These are phyloP conservation scores for Zele albiditarsus DNA, from an alignment of 2,888 invertebrate species.

Conservation along the genomic window DNA sequence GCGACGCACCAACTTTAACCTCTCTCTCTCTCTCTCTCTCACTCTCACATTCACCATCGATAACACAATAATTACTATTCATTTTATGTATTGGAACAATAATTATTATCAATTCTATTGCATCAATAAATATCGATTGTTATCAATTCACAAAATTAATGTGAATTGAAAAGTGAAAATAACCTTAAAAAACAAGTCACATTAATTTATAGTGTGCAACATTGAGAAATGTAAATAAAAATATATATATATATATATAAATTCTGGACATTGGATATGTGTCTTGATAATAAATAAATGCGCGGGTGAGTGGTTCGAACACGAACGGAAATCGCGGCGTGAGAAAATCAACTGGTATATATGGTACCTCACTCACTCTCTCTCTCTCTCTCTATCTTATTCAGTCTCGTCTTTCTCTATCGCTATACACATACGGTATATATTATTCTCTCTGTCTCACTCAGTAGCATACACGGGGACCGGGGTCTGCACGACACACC, in stretches of 20 bases:
- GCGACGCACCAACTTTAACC: constrained; percentile 51
- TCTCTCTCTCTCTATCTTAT: constrained; percentile 2
- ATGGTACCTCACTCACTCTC: constrained; percentile 1
- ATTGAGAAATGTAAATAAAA: too few species aligned
- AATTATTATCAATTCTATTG: background rate
- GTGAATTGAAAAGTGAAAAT: constrained; percentile 7
- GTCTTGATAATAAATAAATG: constrained; percentile 27
- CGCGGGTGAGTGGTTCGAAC: constrained; percentile 35
- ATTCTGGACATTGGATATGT: background rate
- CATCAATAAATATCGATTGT: constrained; percentile 19
- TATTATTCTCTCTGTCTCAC: background rate
- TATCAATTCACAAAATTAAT: constrained; percentile 1
- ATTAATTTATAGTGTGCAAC: too few species aligned
- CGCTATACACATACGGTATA: constrained; percentile 1
- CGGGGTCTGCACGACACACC: constrained; percentile 56
- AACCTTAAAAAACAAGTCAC: too few species aligned
- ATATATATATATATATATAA: background rate
- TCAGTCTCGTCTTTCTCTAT: background rate
- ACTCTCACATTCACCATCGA: background rate
- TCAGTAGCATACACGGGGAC: background rate
- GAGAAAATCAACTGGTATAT: constrained; percentile 63
- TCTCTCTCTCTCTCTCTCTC: constrained; percentile 35
- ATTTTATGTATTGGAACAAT: too few species aligned
- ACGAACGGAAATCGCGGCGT: constrained; percentile 62
- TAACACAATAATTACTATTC: too few species aligned